phyloP scores from a whole-genome alignment of 2,888 invertebrate genomes.

The Rhingia rostrata region DNA sequence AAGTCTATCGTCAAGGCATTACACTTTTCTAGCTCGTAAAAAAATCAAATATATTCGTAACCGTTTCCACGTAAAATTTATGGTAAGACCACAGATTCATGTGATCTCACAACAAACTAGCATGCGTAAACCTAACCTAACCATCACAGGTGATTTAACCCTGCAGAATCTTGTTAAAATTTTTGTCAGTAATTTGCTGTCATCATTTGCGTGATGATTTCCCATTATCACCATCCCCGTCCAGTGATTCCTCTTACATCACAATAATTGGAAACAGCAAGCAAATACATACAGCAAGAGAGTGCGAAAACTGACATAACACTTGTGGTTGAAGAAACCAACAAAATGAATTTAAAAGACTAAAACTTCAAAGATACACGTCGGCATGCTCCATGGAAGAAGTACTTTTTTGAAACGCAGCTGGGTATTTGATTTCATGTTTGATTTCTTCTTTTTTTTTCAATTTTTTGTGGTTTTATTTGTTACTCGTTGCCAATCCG shows the following conservation, averaged over 20 bases:
- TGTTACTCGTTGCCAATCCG: background rate
- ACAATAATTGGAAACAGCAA: background rate
- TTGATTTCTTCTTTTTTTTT: conserved; percentile 21
- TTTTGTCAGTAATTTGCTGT: too few relatives aligned
- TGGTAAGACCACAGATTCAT: too few relatives aligned
- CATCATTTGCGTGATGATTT: too few relatives aligned
- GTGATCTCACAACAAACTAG: too few relatives aligned
- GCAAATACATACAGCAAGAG: too few relatives aligned
- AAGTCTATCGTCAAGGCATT: too few relatives aligned
- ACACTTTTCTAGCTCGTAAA: too few relatives aligned
- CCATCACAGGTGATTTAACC: too few relatives aligned
- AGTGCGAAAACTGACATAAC: background rate
- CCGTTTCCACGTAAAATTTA: too few relatives aligned
- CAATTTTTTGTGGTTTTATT: conserved; percentile 10
- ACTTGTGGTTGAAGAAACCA: conserved; percentile 13
- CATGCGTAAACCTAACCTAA: too few relatives aligned
- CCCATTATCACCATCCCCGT: background rate
- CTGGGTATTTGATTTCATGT: conserved; percentile 25
- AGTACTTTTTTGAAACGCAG: conserved; percentile 4
- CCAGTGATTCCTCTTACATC: background rate
- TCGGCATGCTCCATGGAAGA: conserved; percentile 15
- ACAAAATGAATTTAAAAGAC: conserved; percentile 5
- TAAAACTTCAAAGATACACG: conserved; percentile 24
- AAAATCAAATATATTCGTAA: too few relatives aligned
- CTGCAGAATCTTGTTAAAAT: too few relatives aligned